These are phyloP conservation scores for Amphipoea lucens DNA, from an alignment of 2,888 invertebrate species.

Conservation along the genomic window DNA sequence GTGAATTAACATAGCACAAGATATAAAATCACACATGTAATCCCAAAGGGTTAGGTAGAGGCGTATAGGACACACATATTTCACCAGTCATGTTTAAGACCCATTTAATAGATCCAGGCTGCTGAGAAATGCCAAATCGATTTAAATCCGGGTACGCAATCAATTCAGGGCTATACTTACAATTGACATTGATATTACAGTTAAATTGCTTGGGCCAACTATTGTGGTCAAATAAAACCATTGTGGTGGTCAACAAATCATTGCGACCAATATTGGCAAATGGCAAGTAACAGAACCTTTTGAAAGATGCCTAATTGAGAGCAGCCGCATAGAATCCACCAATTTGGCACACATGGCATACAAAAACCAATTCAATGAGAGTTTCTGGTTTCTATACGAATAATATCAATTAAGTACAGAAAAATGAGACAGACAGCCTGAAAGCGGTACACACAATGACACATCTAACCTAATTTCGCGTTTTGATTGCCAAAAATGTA, in stretches of 20 bases:
- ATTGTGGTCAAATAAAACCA: not conserved
- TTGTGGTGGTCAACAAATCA: constrained; percentile 16
- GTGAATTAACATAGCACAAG: not conserved
- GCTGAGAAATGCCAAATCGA: not conserved
- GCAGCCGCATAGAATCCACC: constrained; percentile 14
- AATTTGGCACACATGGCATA: not conserved
- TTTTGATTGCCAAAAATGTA: not conserved
- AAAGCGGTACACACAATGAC: not conserved
- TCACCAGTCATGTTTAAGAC: not conserved
- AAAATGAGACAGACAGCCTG: not conserved
- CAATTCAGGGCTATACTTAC: not conserved
- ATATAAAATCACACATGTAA: not conserved
- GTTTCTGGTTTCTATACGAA: constrained; percentile 1
- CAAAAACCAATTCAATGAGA: constrained; percentile 19
- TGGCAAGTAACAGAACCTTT: constrained; percentile 7
- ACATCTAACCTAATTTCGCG: not conserved
- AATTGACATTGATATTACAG: not conserved
- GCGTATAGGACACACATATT: not conserved
- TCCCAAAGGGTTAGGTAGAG: not conserved
- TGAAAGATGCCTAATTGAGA: constrained; percentile 27
- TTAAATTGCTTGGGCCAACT: not conserved
- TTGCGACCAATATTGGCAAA: constrained; percentile 12
- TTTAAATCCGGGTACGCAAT: not conserved
- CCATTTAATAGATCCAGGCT: not conserved
- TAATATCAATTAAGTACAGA: not conserved